Percentiles rank a stretch among this genome's conserved stretches.
phyloP scores from a whole-genome alignment of 2,113 vertebrate genomes.

The chimpanzee (Pan troglodytes) region DNA sequence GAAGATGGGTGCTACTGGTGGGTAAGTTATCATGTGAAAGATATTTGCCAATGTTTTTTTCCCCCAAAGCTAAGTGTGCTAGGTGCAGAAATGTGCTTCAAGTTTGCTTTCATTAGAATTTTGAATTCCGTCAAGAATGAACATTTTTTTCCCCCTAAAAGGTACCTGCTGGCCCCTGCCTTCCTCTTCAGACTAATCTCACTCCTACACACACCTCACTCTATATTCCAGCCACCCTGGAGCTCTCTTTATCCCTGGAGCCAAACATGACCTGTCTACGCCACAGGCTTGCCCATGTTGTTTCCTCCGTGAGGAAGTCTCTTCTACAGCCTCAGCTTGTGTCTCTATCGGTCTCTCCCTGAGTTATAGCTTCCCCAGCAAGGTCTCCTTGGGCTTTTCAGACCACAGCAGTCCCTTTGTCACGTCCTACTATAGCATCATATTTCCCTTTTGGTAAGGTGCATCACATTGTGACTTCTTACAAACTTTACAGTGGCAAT shows the following conservation, averaged over 20 bases:
- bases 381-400: background rate
- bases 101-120: background rate
- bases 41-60: background rate
- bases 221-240: background rate
- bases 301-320: background rate
- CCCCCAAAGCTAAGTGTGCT: background rate
- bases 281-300: rapidly evolving
- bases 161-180: background rate
- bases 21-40: background rate
- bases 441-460: background rate
- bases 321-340: background rate
- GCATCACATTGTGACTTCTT: background rate
- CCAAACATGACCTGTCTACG: rapidly evolving
- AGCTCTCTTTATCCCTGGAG: background rate
- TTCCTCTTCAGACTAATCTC: background rate
- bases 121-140: background rate
- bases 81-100: background rate
- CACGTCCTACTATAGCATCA: background rate
- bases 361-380: background rate
- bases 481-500: background rate
- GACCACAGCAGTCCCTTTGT: background rate
- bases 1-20: background rate
- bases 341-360: background rate
- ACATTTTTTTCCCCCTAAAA: background rate
- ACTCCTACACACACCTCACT: background rate